Evolutionary conservation across 2,888 invertebrate genomes (phyloP).

Genomic region (Sarcophaga rosellei): DNA sequence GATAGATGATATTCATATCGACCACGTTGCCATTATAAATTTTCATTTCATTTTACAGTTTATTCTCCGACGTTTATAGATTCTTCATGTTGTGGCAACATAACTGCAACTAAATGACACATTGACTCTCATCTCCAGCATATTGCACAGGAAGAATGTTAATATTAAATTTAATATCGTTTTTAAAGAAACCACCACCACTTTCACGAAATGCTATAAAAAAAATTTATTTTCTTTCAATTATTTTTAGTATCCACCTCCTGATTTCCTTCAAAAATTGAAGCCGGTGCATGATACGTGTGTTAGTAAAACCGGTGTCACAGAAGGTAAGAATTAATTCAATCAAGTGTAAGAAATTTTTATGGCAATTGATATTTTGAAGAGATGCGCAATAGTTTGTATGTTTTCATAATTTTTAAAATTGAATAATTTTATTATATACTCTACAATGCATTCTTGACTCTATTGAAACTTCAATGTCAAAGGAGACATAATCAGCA

Average conservation of each 20-base stretch:
- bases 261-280: slow-evolving; percentile 72
- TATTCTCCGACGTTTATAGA: slow-evolving; percentile 21
- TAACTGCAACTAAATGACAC: slow-evolving; percentile 42
- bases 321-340: slow-evolving; percentile 73
- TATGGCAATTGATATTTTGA: too few relatives aligned
- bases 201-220: slow-evolving; percentile 17
- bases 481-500: too few relatives aligned
- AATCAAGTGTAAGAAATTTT: too few relatives aligned
- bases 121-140: slow-evolving; percentile 34
- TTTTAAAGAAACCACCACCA: slow-evolving; percentile 10
- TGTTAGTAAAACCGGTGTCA: slow-evolving; percentile 75
- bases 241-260: slow-evolving; percentile 75
- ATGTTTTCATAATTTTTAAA: too few relatives aligned
- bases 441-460: too few relatives aligned
- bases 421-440: too few relatives aligned
- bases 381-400: too few relatives aligned
- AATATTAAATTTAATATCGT: slow-evolving; percentile 18
- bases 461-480: too few relatives aligned
- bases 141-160: slow-evolving; percentile 20
- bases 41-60: slow-evolving; percentile 47
- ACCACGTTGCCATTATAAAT: slow-evolving; percentile 13
- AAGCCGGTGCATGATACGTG: slow-evolving; percentile 74
- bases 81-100: slow-evolving; percentile 50
- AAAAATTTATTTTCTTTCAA: slow-evolving; percentile 29
- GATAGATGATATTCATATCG: slow-evolving; percentile 29